A percentile compares a stretch with the other conserved stretches of the same genome.
Evolutionary conservation across 1,140 invertebrate genomes (phyloP).

Genomic region (Epicauta chinensis): DNA sequence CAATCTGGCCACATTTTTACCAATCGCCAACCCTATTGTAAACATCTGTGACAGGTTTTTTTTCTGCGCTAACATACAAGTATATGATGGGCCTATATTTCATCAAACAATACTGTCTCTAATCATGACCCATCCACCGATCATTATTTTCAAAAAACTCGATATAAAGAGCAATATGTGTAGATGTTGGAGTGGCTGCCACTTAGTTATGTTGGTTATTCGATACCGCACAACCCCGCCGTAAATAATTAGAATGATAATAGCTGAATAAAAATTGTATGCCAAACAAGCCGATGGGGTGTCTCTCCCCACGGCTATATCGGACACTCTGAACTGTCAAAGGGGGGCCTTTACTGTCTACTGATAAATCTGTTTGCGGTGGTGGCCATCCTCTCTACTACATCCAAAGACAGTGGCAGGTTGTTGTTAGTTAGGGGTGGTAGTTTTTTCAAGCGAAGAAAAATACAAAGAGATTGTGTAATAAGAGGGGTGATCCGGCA

Average conservation of each 20-base stretch:
- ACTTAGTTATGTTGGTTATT: slow-evolving; percentile 26
- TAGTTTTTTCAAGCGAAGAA: slow-evolving; percentile 4
- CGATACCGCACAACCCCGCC: slow-evolving; percentile 26
- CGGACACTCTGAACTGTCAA: slow-evolving; percentile 31
- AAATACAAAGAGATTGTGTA: slow-evolving; percentile 7
- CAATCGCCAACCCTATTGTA: slow-evolving; percentile 28
- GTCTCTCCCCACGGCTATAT: slow-evolving; percentile 21
- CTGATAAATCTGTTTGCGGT: slow-evolving; percentile 36
- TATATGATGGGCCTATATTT: slow-evolving; percentile 26
- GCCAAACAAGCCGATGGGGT: slow-evolving; percentile 25
- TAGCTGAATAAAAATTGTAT: slow-evolving; percentile 35
- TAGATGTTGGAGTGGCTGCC: slow-evolving; percentile 22
- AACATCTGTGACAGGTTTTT: slow-evolving; percentile 37
- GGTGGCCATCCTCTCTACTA: slow-evolving; percentile 29
- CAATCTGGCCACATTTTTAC: slow-evolving; percentile 23
- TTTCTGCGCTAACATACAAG: neutral
- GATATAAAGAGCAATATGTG: too few relatives aligned
- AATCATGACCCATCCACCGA: slow-evolving; percentile 27
- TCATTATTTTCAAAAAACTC: slow-evolving; percentile 6
- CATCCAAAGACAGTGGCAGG: slow-evolving; percentile 26
- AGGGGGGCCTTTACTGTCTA: slow-evolving; percentile 17
- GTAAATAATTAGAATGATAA: slow-evolving; percentile 39
- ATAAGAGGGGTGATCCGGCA: slow-evolving; percentile 17
- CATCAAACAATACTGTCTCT: slow-evolving; percentile 32
- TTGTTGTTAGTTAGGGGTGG: slow-evolving; percentile 19